These are phyloP conservation scores for Triplophysa siluroides DNA, from an alignment of 2,113 vertebrate species.

Conservation along the genomic window DNA sequence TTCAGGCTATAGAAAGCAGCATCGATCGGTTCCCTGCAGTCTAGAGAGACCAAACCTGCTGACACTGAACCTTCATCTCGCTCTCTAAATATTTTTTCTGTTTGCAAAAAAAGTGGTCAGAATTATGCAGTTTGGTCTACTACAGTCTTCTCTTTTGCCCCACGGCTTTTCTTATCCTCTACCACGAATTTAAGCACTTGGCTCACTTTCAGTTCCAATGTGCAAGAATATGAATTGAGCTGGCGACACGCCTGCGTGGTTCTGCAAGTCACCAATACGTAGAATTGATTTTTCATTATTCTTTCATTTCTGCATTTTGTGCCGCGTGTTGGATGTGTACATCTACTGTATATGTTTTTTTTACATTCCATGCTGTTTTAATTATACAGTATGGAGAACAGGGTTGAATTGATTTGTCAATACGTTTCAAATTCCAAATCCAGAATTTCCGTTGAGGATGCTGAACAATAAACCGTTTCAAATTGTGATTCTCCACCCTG, in stretches of 20 bases:
- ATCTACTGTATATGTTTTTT: too few relatives aligned
- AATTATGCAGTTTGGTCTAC: conserved; percentile 48
- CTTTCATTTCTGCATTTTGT: too few relatives aligned
- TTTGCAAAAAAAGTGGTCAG: conserved; percentile 50
- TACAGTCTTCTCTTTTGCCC: conserved; percentile 31
- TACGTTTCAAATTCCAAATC: too few relatives aligned
- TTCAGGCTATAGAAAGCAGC: conserved; percentile 66
- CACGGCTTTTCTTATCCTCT: not conserved
- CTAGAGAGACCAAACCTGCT: conserved; percentile 66
- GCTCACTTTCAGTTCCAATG: not conserved
- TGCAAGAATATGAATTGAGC: not conserved
- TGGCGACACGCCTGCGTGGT: not conserved
- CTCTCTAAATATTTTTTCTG: conserved; percentile 46
- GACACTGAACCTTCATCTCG: conserved; percentile 69
- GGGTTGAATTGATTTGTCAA: too few relatives aligned
- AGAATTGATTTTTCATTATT: too few relatives aligned
- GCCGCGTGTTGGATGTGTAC: too few relatives aligned
- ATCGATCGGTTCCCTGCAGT: conserved; percentile 69
- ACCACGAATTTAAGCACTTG: not conserved
- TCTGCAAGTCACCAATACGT: too few relatives aligned
- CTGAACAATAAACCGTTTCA: not conserved
- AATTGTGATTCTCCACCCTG: not conserved
- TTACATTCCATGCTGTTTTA: too few relatives aligned
- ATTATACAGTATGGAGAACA: too few relatives aligned
- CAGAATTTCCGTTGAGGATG: too few relatives aligned